phyloP scores from a whole-genome alignment of 2,113 vertebrate species.

The Microcebus murinus region DNA sequence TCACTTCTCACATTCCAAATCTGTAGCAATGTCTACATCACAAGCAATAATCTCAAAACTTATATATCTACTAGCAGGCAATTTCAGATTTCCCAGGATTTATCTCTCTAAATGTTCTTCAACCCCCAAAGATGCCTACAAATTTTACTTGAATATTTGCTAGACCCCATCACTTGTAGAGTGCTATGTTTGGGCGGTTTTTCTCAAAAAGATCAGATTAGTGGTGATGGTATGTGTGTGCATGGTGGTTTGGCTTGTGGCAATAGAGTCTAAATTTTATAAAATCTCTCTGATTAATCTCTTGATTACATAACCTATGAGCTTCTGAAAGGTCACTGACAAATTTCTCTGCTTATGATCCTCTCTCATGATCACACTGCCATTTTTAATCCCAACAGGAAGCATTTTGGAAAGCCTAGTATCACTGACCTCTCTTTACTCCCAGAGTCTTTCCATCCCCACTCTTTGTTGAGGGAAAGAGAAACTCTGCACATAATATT shows the following conservation, averaged over 20 bases:
- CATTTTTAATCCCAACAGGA: neutral
- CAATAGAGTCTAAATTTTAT: neutral
- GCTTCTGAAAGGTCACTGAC: neutral
- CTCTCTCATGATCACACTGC: neutral
- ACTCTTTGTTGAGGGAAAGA: neutral
- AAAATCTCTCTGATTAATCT: neutral
- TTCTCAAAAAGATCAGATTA: neutral
- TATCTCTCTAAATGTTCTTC: rapidly evolving
- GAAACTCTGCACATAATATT: neutral
- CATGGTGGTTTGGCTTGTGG: neutral
- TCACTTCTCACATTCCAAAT: neutral
- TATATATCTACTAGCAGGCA: neutral
- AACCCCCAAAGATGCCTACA: neutral
- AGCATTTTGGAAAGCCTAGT: neutral
- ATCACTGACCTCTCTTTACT: neutral
- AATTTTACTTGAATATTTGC: neutral
- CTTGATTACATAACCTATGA: neutral
- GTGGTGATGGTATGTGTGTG: neutral
- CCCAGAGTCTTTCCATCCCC: neutral
- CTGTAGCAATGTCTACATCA: neutral
- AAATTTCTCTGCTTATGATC: neutral
- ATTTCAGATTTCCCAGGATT: neutral
- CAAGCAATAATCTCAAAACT: neutral
- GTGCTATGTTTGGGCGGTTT: neutral
- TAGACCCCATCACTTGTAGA: neutral